Evolutionary conservation across 2,797 vertebrate species (phyloP).

Genomic region (Eulemur albifrons): DNA sequence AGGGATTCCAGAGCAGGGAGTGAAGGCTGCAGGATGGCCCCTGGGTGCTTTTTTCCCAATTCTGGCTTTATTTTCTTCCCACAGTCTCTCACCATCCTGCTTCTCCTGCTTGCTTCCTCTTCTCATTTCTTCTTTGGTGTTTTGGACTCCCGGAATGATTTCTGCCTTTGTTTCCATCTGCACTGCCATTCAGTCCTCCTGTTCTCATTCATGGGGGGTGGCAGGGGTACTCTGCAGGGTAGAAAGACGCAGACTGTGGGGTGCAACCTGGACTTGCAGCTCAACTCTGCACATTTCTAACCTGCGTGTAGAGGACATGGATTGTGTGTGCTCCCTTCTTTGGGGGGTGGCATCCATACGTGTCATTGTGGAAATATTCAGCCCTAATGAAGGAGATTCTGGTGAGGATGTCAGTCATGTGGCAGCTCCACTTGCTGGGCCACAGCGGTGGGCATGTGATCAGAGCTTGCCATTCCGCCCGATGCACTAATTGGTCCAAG

Average conservation of each 20-base stretch:
- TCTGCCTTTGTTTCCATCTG: slow-evolving; percentile 38
- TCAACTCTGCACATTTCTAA: not conserved
- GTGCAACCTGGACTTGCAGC: not conserved
- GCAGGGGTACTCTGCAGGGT: not conserved
- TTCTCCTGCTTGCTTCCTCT: slow-evolving; percentile 37
- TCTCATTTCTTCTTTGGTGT: slow-evolving; percentile 31
- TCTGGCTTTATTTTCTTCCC: slow-evolving; percentile 40
- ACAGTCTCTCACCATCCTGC: not conserved
- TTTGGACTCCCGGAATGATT: not conserved
- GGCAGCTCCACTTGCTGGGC: not conserved
- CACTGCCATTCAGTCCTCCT: not conserved
- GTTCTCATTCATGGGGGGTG: not conserved
- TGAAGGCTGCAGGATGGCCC: not conserved
- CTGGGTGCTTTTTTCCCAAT: not conserved
- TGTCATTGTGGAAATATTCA: not conserved
- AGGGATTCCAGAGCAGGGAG: not conserved
- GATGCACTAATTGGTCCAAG: not conserved
- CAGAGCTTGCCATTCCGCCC: not conserved
- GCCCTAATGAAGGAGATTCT: not conserved
- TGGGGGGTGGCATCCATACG: not conserved
- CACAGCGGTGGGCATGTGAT: rapidly evolving
- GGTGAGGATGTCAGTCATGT: not conserved
- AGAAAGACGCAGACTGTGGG: not conserved
- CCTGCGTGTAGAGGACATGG: not conserved
- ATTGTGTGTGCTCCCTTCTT: not conserved